These are phyloP conservation scores for Gouania willdenowi DNA, from an alignment of 2,797 vertebrate species.

Conservation along the genomic window DNA sequence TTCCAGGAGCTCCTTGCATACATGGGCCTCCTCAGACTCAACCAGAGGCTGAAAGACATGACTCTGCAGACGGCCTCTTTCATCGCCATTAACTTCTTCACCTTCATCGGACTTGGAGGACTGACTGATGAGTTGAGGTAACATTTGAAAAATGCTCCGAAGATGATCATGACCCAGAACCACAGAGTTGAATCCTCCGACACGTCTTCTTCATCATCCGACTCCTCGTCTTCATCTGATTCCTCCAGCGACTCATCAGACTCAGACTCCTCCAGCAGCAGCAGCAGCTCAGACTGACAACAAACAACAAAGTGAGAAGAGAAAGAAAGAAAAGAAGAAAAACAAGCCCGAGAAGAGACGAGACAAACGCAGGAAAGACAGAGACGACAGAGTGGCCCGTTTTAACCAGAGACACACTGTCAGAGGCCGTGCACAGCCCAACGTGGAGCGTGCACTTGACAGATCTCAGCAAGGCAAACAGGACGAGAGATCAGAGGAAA, in stretches of 20 bases:
- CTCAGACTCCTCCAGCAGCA: constrained; percentile 48
- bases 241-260: constrained; percentile 65
- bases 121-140: constrained; percentile 95
- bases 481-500: too few relatives aligned
- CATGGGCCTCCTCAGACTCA: constrained; percentile 95
- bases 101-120: constrained; percentile 95
- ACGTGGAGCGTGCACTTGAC: too few relatives aligned
- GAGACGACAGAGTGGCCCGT: not conserved
- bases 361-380: constrained; percentile 3
- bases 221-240: too few relatives aligned
- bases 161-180: constrained; percentile 95
- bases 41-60: constrained; percentile 92
- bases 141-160: constrained; percentile 95
- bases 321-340: constrained; percentile 49
- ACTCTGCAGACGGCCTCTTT: constrained; percentile 92
- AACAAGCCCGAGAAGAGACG: too few relatives aligned
- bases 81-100: constrained; percentile 99
- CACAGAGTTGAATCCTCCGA: constrained; percentile 91
- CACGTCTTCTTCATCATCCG: constrained; percentile 77
- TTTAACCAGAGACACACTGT: too few relatives aligned
- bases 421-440: too few relatives aligned
- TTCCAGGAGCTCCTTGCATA: constrained; percentile 98
- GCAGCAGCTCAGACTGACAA: constrained; percentile 67
- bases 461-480: too few relatives aligned
- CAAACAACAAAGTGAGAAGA: constrained; percentile 74